Evolutionary conservation across 1,140 invertebrate genomes (phyloP).

Genomic region (Chironomus tepperi): DNA sequence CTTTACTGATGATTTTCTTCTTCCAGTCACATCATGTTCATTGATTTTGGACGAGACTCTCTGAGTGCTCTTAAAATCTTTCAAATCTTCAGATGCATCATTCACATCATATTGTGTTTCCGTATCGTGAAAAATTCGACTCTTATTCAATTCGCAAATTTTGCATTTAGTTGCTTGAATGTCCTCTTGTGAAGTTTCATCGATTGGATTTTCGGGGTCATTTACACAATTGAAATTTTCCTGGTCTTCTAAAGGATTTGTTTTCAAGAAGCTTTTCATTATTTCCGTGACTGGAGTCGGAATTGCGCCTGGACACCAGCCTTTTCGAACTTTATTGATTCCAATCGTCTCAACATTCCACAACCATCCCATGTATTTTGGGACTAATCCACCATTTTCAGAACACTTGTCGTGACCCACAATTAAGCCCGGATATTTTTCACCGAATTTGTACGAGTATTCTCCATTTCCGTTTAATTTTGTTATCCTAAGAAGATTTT

Average conservation of each 20-base stretch:
- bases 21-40: too few relatives aligned
- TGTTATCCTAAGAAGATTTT: background rate
- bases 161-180: too few relatives aligned
- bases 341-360: background rate
- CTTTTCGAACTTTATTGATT: slow-evolving; percentile 20
- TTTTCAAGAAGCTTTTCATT: slow-evolving; percentile 36
- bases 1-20: too few relatives aligned
- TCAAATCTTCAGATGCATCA: background rate
- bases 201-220: background rate
- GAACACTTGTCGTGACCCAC: background rate
- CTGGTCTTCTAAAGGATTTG: slow-evolving; percentile 29
- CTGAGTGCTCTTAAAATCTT: background rate
- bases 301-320: slow-evolving; percentile 37
- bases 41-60: background rate
- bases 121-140: background rate
- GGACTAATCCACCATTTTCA: background rate
- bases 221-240: background rate
- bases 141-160: too few relatives aligned
- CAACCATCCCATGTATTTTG: slow-evolving; percentile 11
- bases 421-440: background rate
- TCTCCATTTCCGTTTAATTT: background rate
- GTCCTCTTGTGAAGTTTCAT: background rate
- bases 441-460: slow-evolving; percentile 11
- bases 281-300: slow-evolving; percentile 34
- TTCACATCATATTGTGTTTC: background rate